Conservation (phyloP, 1,140 invertebrate species). For the Plodia interpunctella region DNA sequence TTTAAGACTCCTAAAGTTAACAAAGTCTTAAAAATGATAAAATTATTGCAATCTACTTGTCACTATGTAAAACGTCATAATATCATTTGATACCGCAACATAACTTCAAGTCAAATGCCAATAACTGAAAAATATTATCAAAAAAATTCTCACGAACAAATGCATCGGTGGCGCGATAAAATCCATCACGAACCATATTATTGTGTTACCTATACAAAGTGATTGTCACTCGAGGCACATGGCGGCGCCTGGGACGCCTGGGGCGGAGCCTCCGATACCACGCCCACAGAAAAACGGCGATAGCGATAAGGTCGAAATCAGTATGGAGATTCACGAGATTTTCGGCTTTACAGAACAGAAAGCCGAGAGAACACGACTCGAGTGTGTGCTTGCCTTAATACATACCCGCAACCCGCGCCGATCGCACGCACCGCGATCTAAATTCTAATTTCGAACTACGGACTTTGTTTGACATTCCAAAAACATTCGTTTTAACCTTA, state of each 20-base stretch:
- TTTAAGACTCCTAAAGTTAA: no score
- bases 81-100: constrained; percentile 18
- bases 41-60: neutral
- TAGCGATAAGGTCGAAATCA: constrained; percentile 67
- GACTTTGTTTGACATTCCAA: constrained; percentile 13
- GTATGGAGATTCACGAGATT: constrained; percentile 50
- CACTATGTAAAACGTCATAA: constrained; percentile 21
- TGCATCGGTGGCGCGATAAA: constrained; percentile 70
- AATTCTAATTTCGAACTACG: constrained; percentile 34
- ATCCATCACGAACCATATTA: constrained; percentile 76
- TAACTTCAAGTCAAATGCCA: constrained; percentile 23
- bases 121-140: constrained; percentile 13
- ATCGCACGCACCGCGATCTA: constrained; percentile 50
- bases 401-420: constrained; percentile 53
- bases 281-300: constrained; percentile 41
- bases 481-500: constrained; percentile 26
- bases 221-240: constrained; percentile 68
- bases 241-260: constrained; percentile 42
- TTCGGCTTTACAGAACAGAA: constrained; percentile 55
- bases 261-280: constrained; percentile 52
- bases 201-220: constrained; percentile 76
- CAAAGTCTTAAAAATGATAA: neutral
- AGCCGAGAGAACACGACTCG: constrained; percentile 29
- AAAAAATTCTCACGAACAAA: constrained; percentile 60
- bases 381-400: constrained; percentile 62